Evolutionary conservation across 2,888 invertebrate genomes (phyloP).

Genomic region (Dromius quadrimaculatus): DNA sequence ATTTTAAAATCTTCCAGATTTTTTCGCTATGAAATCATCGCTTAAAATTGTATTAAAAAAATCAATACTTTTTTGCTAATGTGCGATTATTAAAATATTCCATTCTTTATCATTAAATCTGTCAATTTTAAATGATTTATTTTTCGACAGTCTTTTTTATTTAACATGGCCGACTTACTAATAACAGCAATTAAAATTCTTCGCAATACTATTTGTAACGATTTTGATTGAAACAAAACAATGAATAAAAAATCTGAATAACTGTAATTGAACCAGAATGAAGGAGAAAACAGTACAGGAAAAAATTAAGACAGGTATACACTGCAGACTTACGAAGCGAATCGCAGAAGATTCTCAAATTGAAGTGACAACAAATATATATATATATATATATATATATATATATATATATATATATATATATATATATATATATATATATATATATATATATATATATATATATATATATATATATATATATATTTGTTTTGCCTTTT

Average conservation of each 20-base stretch:
- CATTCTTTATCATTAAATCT: constrained; percentile 9
- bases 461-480: no score
- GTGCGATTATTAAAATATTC: constrained; percentile 11
- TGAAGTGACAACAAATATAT: no score
- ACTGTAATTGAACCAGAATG: constrained; percentile 27
- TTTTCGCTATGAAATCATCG: not conserved
- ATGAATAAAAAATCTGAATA: constrained; percentile 15
- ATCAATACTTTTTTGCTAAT: no score
- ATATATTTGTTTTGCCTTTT: no score
- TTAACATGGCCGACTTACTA: not conserved
- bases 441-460: no score
- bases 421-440: no score
- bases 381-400: no score
- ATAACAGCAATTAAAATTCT: constrained; percentile 23
- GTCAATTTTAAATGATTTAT: constrained; percentile 16
- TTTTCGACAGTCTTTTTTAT: constrained; percentile 7
- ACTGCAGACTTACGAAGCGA: not conserved
- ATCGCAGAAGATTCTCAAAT: no score
- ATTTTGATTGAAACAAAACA: constrained; percentile 15
- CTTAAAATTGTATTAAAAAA: no score
- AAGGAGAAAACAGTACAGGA: constrained; percentile 16
- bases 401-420: no score
- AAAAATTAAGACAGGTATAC: constrained; percentile 5
- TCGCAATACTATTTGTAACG: constrained; percentile 2
- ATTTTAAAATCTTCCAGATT: not conserved